A percentile compares a stretch with the other conserved stretches of the same genome.
Evolutionary conservation across 2,113 vertebrate genomes (phyloP).

Genomic region (Etheostoma cragini): DNA sequence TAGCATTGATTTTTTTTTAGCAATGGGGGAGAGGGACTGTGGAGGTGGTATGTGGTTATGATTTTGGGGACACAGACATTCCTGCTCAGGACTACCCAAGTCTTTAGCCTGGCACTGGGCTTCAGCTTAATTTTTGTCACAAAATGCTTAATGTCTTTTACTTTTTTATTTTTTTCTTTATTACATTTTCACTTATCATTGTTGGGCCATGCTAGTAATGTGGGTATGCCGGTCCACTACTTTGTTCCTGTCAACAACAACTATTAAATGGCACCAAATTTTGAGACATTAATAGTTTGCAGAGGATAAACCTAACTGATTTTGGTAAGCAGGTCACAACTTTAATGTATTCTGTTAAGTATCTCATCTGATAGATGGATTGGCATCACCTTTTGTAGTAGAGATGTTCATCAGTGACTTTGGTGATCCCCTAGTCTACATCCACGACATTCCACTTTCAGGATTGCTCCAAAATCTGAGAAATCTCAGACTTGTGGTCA

Average conservation of each 20-base stretch:
- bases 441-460: too few relatives aligned
- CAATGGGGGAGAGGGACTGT: not conserved
- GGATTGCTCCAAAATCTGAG: not conserved
- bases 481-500: not conserved
- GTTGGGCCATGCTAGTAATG: not conserved
- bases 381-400: too few relatives aligned
- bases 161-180: not conserved
- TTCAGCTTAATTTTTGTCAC: not conserved
- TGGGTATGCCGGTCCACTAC: too few relatives aligned
- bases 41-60: not conserved
- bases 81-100: constrained; percentile 21
- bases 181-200: not conserved
- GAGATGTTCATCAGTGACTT: too few relatives aligned
- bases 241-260: too few relatives aligned
- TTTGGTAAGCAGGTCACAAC: too few relatives aligned
- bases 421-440: too few relatives aligned
- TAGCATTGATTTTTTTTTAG: not conserved
- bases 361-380: too few relatives aligned
- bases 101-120: not conserved
- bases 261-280: too few relatives aligned
- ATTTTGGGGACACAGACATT: constrained; percentile 13
- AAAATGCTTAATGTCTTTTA: not conserved
- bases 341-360: too few relatives aligned
- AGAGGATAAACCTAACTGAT: too few relatives aligned
- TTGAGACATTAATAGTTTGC: not conserved